Percentiles rank a stretch among this genome's conserved stretches.
Evolutionary conservation across 2,113 vertebrate genomes (phyloP).

Genomic region (Ophthalmolycus amberensis): DNA sequence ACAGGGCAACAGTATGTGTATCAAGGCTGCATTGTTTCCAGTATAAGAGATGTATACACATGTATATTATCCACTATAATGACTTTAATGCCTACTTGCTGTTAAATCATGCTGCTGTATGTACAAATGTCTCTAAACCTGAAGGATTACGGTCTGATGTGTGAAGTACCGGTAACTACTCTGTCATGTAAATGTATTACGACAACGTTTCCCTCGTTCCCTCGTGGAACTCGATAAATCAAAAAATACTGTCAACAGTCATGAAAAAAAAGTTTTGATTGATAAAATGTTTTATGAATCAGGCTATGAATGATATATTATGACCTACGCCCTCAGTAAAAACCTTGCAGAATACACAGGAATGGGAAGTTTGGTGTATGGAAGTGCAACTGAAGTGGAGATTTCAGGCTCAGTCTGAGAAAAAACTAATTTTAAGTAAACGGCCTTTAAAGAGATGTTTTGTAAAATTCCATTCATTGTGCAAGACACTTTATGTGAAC

Average conservation of each 20-base stretch:
- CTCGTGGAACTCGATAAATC: not conserved
- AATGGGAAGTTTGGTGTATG: not conserved
- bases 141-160: no score
- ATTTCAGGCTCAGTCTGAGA: not conserved
- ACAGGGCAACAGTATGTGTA: no score
- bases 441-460: not conserved
- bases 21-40: no score
- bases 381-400: not conserved
- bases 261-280: not conserved
- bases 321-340: not conserved
- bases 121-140: no score
- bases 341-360: not conserved
- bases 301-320: not conserved
- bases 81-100: no score
- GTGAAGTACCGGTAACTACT: no score
- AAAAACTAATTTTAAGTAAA: not conserved
- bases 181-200: no score
- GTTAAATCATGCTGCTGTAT: no score
- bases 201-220: no score
- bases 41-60: no score
- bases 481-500: not conserved
- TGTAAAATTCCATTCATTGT: not conserved
- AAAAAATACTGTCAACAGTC: not conserved
- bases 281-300: not conserved
- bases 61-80: no score